Conservation (phyloP, 2,113 vertebrate species). For the Procavia capensis region DNA sequence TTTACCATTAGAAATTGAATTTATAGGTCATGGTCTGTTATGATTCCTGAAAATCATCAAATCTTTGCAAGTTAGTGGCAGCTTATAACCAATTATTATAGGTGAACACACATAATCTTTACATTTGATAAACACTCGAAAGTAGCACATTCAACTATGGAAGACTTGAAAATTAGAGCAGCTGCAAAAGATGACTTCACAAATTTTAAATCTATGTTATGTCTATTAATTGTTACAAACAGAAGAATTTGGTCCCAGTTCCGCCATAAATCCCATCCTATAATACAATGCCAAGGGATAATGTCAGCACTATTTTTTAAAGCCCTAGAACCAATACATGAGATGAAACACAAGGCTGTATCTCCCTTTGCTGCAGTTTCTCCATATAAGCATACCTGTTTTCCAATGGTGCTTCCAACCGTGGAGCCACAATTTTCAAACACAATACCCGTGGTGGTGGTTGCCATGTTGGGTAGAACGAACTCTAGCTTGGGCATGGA, state of each 20-base stretch:
- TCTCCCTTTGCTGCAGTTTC: not conserved
- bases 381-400: not conserved
- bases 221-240: conserved; percentile 75
- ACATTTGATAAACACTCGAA: conserved; percentile 74
- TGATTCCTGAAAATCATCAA: conserved; percentile 76
- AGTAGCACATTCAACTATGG: conserved; percentile 47
- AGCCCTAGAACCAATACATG: not conserved
- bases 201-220: conserved; percentile 54
- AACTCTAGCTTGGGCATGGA: no score
- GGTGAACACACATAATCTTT: conserved; percentile 65
- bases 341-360: not conserved
- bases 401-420: not conserved
- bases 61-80: conserved; percentile 71
- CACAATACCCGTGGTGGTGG: not conserved
- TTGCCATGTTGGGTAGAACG: not conserved
- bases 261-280: conserved; percentile 27
- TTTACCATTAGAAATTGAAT: conserved; percentile 87
- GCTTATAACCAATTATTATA: conserved; percentile 64
- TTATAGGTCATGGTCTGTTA: conserved; percentile 82
- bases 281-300: not conserved
- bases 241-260: conserved; percentile 49
- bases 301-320: not conserved
- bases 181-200: conserved; percentile 69
- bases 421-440: not conserved
- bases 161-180: conserved; percentile 49